Conservation (phyloP, 2,888 invertebrate species). For the Tetanocera ferruginea region DNA sequence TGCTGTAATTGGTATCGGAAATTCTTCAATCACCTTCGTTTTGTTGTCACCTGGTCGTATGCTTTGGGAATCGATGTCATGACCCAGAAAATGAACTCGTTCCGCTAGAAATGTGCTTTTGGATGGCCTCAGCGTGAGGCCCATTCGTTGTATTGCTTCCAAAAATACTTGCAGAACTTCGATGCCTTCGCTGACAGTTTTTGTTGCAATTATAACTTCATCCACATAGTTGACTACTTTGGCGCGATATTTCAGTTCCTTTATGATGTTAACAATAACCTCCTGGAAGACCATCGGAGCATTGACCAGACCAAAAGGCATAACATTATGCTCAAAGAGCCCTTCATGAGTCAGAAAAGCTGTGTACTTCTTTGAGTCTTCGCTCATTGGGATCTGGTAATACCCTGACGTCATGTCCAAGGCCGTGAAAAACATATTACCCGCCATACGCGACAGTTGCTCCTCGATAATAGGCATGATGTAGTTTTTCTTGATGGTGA, state of each 20-base stretch:
- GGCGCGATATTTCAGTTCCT: conserved; percentile 5
- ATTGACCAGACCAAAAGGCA: conserved; percentile 62
- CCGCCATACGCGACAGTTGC: conserved; percentile 43
- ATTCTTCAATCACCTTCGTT: conserved; percentile 36
- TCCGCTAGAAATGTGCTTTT: conserved; percentile 49
- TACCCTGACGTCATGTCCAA: conserved; percentile 57
- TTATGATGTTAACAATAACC: conserved; percentile 47
- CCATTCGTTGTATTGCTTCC: conserved; percentile 2
- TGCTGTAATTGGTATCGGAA: conserved; percentile 34
- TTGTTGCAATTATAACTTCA: conserved; percentile 30
- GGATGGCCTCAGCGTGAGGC: conserved; percentile 39
- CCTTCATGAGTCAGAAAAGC: too few relatives aligned
- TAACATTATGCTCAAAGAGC: conserved; percentile 56
- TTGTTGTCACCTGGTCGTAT: conserved; percentile 36
- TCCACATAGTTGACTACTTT: conserved; percentile 26
- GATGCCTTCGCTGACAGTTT: not conserved
- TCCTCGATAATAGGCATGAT: conserved; percentile 42
- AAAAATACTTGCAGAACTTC: conserved; percentile 31
- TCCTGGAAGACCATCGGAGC: conserved; percentile 58
- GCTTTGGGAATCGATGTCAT: conserved; percentile 29
- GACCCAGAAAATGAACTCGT: conserved; percentile 36
- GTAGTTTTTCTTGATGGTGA: conserved; percentile 35
- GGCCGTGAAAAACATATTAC: conserved; percentile 53
- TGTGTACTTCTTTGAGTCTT: conserved; percentile 54
- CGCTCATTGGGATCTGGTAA: conserved; percentile 50